These are phyloP conservation scores for Hemibagrus guttatus DNA, from an alignment of 2,797 vertebrate genomes.

Conservation along the genomic window DNA sequence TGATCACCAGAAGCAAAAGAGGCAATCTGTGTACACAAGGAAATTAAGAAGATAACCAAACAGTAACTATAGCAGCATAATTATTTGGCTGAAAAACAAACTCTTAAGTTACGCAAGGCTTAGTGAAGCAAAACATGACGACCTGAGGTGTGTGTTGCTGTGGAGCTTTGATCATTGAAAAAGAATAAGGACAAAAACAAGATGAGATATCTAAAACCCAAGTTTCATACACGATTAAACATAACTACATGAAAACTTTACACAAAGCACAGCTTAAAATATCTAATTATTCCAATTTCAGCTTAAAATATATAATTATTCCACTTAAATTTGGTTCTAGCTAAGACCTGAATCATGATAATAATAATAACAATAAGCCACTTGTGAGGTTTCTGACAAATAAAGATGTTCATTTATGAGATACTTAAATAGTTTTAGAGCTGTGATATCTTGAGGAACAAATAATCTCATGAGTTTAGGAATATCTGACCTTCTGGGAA, in stretches of 20 bases:
- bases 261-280: neutral
- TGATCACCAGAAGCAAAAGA: constrained; percentile 82
- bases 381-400: neutral
- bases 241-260: neutral
- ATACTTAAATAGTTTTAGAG: neutral
- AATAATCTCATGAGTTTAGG: neutral
- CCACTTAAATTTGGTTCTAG: neutral
- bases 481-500: neutral
- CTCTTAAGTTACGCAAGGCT: neutral
- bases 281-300: too few relatives aligned
- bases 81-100: neutral
- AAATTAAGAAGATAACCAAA: constrained; percentile 33
- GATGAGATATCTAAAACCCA: neutral
- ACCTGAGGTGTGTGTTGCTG: neutral
- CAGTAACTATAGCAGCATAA: constrained; percentile 33
- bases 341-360: neutral
- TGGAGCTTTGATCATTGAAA: neutral
- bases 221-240: neutral
- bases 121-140: neutral
- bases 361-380: neutral
- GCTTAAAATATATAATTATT: neutral
- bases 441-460: neutral
- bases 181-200: neutral
- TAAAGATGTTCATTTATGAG: neutral
- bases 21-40: constrained; percentile 84